Conservation (phyloP, 1,140 invertebrate species). For the Zaprionus davidi region DNA sequence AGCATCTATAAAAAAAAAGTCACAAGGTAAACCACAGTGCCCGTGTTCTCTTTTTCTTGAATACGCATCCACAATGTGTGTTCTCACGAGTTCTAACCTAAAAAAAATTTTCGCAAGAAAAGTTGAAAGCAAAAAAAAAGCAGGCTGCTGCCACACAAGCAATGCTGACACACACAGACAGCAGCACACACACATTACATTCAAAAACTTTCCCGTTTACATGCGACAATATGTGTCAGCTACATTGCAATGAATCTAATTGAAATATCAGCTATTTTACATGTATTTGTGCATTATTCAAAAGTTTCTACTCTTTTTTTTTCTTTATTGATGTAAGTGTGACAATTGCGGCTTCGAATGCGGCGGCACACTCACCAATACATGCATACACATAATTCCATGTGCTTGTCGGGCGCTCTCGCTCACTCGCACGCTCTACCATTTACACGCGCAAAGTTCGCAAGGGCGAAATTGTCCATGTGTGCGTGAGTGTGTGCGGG, state of each 20-base stretch:
- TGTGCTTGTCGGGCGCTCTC: slow-evolving; percentile 63
- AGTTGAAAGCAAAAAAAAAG: slow-evolving; percentile 29
- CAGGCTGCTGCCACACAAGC: slow-evolving; percentile 50
- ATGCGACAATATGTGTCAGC: slow-evolving; percentile 25
- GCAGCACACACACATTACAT: slow-evolving; percentile 1
- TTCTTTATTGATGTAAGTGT: slow-evolving; percentile 46
- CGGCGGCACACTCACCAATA: slow-evolving; percentile 29
- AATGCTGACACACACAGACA: slow-evolving; percentile 22
- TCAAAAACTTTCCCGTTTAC: not conserved
- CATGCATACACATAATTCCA: slow-evolving; percentile 51
- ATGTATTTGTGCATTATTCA: slow-evolving; percentile 27
- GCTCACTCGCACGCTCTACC: slow-evolving; percentile 32
- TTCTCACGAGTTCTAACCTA: slow-evolving; percentile 56
- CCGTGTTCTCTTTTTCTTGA: slow-evolving; percentile 31
- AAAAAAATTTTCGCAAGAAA: slow-evolving; percentile 45
- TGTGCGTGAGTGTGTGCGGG: slow-evolving; percentile 9
- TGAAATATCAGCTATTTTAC: slow-evolving; percentile 25
- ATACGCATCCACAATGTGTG: slow-evolving; percentile 20
- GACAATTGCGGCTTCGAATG: slow-evolving; percentile 49
- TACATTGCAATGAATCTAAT: slow-evolving; percentile 41
- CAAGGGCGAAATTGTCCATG: slow-evolving; percentile 6
- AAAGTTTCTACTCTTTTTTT: slow-evolving; percentile 28
- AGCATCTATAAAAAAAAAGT: slow-evolving; percentile 40
- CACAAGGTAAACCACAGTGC: slow-evolving; percentile 38
- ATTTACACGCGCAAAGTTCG: slow-evolving; percentile 54